Conservation (phyloP, 2,888 invertebrate genomes). For the Slavum lentiscoides region DNA sequence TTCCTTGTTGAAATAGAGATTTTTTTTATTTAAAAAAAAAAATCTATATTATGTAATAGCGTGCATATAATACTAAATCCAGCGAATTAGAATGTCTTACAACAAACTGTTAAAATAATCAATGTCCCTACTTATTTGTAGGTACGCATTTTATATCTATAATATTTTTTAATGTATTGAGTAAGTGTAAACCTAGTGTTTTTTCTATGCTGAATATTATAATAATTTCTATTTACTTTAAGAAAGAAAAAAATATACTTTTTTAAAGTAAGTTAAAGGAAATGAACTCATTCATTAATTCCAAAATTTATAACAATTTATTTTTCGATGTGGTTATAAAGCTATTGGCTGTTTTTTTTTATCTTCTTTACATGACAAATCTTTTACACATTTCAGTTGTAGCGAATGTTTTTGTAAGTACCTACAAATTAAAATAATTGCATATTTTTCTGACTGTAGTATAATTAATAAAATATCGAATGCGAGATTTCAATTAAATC, state of each 20-base stretch:
- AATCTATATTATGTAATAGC: no score
- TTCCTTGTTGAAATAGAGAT: no score
- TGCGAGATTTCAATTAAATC: neutral
- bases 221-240: neutral
- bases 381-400: neutral
- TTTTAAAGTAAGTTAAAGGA: constrained; percentile 9
- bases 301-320: neutral
- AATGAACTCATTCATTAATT: neutral
- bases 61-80: neutral
- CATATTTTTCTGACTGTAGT: no score
- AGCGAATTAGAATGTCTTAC: neutral
- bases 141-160: neutral
- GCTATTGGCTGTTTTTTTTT: neutral
- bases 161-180: neutral
- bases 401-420: neutral
- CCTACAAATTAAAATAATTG: neutral
- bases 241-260: neutral
- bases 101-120: neutral
- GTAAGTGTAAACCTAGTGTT: neutral
- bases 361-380: neutral
- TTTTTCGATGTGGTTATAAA: neutral
- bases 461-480: neutral
- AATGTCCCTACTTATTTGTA: neutral
- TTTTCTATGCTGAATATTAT: neutral
- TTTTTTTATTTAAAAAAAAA: no score